Evolutionary conservation across 2,113 vertebrate species (phyloP), one percentile per base, ranked within the genome.

Genomic region (Xiphophorus maculatus): DNA sequence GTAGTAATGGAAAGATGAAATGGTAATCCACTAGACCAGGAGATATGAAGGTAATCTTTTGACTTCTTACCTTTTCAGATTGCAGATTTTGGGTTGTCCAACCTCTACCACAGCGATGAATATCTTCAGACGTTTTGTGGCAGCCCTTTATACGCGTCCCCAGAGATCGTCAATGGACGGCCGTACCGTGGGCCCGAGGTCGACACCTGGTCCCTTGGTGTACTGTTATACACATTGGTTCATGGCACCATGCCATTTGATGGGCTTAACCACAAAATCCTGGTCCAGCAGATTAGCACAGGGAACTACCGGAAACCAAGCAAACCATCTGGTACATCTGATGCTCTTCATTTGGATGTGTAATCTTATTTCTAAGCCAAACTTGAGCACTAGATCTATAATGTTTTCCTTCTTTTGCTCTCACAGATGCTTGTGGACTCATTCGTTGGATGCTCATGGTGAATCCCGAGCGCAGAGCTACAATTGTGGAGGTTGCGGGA

Each of bases 381-480:
- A 22, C 12, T 28, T 28, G 25, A 71, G 65, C 15, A 51, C 27
- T 32, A 54, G 12, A 13, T 25, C 9, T 13, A 25, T 48, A 10
- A 37, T 3, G 58, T 25, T 17, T 17, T n/a, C 5, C 25, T 4
- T 28, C 65, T 4, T 74, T 5, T 33, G 75, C 33, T 81, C 15
- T 85, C 72, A 15, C 90, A 99, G 98, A 99, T 22, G 98, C 98
- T 27, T 97, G 96, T 25, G 98, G 98, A 71, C 94, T 99, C 13
- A 99, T 99, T 91, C 97, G 98, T 0, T 99, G 98, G 98, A 96
- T 99, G 88, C 82, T 99, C 64, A 99, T 99, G 97, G 97, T 99
- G 76, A 99, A 98, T 93, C 98, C 98, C 0, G 97, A 96, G 63
- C 96, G 96, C 35, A 95, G 98, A 27, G 98, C 98, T 66, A 98